Evolutionary conservation across 2,113 vertebrate species (phyloP), one percentile per base, ranked within the genome.

Genomic region (Arizona elegans): DNA sequence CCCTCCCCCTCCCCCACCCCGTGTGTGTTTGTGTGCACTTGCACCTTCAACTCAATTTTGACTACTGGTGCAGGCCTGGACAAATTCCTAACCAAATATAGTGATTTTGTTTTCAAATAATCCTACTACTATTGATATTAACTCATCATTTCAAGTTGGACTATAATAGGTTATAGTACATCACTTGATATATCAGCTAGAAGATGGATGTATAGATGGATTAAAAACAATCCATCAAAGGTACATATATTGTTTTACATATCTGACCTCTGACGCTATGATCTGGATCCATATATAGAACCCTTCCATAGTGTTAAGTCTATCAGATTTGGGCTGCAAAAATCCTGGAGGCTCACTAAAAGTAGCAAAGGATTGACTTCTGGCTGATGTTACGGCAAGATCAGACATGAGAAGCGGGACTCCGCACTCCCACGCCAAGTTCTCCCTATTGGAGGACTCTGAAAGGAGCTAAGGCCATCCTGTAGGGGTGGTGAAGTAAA

Each of bases 1-100:
- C 59, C 0, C 26, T 10, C 58, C 0, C 58, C 0, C 23, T 3
- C 38, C 38, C 38, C 38, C 38, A 0, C 38, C 38, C 38, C 5
- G 5, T 50, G 47, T 50, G 47, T 50, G 47, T 8, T 5, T 50
- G 5, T 50, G 47, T 50, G 47, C 47, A 6, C 13, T 2, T 5
- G 6, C 17, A 6, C 33, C 17, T 81, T 81, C n/a, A 33, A 81
- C 7, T 38, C 70, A 81, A 0, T 38, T 8, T 81, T 81, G 8
- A 38, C 17, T 38, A 7, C 70, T 38, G 70, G 70, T 81, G 33
- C 8, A 3, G 15, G 70, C 13, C 70, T 81, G 70, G n/a, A 81
- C 15, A 75, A 8, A 15, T 19, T 75, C 6, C 70, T 81, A 81
- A 17, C 5, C 15, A 75, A 75, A 81, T 19, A 19, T 38, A 81